These are phyloP conservation scores for Perca fluviatilis DNA, from an alignment of 2,113 vertebrate genomes.

Conservation along the genomic window DNA sequence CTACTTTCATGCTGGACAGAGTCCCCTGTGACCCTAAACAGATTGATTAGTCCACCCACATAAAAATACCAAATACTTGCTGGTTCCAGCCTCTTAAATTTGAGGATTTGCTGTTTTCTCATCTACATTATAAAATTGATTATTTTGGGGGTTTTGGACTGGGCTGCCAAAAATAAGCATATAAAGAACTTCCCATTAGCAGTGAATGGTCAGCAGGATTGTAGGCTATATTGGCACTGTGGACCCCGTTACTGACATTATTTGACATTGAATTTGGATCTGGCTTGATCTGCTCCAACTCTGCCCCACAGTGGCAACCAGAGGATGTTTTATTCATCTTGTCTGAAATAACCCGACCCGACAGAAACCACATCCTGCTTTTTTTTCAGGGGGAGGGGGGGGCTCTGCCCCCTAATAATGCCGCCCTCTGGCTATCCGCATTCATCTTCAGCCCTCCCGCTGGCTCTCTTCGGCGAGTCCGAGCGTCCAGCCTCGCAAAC, in stretches of 20 bases:
- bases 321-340: slow-evolving; percentile 70
- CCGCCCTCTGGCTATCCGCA: slow-evolving; percentile 54
- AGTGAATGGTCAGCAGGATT: not conserved
- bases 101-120: not conserved
- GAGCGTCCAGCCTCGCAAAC: slow-evolving; percentile 14
- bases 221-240: not conserved
- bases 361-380: slow-evolving; percentile 56
- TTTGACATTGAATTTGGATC: slow-evolving; percentile 46
- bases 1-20: too few relatives aligned
- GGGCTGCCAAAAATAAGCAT: not conserved
- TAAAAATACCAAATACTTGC: not conserved
- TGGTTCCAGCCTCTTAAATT: not conserved
- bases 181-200: not conserved
- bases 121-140: not conserved
- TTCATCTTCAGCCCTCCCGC: slow-evolving; percentile 56
- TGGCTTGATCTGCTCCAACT: slow-evolving; percentile 27
- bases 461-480: slow-evolving; percentile 26
- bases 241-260: slow-evolving; percentile 39
- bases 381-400: slow-evolving; percentile 19
- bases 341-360: slow-evolving; percentile 48
- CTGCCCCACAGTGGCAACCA: slow-evolving; percentile 30
- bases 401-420: slow-evolving; percentile 51
- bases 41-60: too few relatives aligned
- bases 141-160: not conserved
- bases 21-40: too few relatives aligned